Percentiles rank a stretch among this genome's conserved stretches.
phyloP scores from a whole-genome alignment of 2,797 vertebrate species.

The Rhyacichthys aspro region DNA sequence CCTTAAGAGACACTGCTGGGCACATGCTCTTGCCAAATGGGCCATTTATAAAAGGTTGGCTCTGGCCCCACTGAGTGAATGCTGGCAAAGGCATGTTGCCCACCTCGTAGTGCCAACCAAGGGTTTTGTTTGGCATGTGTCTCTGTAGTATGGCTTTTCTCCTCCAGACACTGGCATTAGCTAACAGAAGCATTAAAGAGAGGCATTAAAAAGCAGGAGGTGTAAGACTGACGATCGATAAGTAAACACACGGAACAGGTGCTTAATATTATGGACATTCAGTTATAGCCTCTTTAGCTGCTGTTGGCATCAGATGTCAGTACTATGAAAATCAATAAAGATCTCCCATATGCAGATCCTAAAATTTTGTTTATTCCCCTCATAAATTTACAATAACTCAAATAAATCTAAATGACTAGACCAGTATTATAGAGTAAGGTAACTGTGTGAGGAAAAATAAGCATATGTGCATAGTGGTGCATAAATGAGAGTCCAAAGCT shows the following conservation, averaged over 20 bases:
- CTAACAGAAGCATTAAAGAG: slow-evolving; percentile 64
- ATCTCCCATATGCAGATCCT: slow-evolving; percentile 1
- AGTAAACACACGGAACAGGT: slow-evolving; percentile 29
- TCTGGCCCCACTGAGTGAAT: slow-evolving; percentile 69
- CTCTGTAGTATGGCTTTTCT: slow-evolving; percentile 71
- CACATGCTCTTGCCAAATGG: slow-evolving; percentile 77
- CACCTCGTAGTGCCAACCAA: slow-evolving; percentile 73
- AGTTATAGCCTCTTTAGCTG: slow-evolving; percentile 6
- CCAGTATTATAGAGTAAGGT: neutral
- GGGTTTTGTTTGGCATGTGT: slow-evolving; percentile 80
- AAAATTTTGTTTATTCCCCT: slow-evolving; percentile 2
- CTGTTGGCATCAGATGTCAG: neutral
- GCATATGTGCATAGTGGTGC: too few relatives aligned
- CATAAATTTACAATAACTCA: neutral
- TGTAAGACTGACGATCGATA: slow-evolving; percentile 40
- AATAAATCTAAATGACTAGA: neutral
- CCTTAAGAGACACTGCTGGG: slow-evolving; percentile 77
- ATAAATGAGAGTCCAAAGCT: too few relatives aligned
- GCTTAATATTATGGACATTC: slow-evolving; percentile 14
- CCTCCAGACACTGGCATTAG: slow-evolving; percentile 71
- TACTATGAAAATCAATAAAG: slow-evolving; percentile 4
- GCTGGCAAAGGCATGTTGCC: slow-evolving; percentile 78
- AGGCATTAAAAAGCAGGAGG: slow-evolving; percentile 60
- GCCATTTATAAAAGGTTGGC: slow-evolving; percentile 81
- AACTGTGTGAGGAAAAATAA: neutral